Evolutionary conservation across 2,797 vertebrate genomes (phyloP), one percentile per base, ranked within the genome.

Genomic region (Calcarius lapponicus): DNA sequence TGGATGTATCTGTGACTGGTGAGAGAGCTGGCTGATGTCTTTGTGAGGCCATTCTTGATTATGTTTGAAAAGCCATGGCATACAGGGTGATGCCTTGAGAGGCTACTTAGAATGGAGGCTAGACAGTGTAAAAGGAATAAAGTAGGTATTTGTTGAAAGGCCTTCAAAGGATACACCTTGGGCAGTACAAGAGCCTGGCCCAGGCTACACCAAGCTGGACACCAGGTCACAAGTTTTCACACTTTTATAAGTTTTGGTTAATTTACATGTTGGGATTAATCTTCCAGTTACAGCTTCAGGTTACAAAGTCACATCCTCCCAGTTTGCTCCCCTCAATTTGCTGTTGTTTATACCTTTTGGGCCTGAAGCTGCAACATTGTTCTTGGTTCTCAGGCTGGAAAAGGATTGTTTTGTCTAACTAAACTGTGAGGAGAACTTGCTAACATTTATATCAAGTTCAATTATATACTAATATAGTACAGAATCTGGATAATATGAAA

Each of bases 141-240:
- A 65, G 10, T 10, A 54, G 6, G 13, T 36, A 32, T 54, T 54
- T 20, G 45, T 65, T 4, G 36, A 54, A 65, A 17, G 13, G 40
- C 40, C 29, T 60, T 65, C 32, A 45, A 54, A 54, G 5, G 3
- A 31, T 9, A 45, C 20, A 54, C 13, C 13, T 36, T 36, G n/a
- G 40, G n/a, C 28, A 20, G 21, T 36, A 54, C 26, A 32, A 56
- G 50, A 36, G 10, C 40, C 50, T 4, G 16, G 40, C 17, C 2
- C 0, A 3, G 61, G 26, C 40, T 45, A 4, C 13, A 32, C 3
- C 50, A 36, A 36, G 32, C 36, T 2, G 5, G 12, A 45, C 4
- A 24, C 5, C 1, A 0, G 25, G 32, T 64, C 7, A 11, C 5
- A 5, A 0, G 2, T 65, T 45, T 54, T 54, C 50, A 31, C 32